Evolutionary conservation across 2,888 invertebrate species (phyloP).

Genomic region (Hipparchia semele): DNA sequence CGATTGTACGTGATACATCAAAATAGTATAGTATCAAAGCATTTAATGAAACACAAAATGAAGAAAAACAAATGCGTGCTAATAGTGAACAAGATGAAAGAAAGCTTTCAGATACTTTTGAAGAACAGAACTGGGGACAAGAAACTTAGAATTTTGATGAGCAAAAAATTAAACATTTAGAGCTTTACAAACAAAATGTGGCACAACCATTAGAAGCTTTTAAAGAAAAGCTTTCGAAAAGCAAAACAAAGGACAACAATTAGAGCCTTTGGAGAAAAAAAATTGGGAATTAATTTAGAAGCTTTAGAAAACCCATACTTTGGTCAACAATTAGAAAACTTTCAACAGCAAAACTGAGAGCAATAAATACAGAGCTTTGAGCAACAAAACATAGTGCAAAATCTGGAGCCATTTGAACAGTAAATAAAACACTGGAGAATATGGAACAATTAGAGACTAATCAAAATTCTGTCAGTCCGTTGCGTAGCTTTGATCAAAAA

Average conservation of each 20-base stretch:
- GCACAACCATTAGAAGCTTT: slow-evolving; percentile 33
- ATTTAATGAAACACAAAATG: background rate
- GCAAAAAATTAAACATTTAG: slow-evolving; percentile 8
- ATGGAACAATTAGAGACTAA: slow-evolving; percentile 31
- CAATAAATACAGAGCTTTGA: background rate
- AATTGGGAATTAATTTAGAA: slow-evolving; percentile 35
- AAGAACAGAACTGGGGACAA: slow-evolving; percentile 37
- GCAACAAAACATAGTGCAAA: slow-evolving; percentile 30
- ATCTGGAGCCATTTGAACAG: slow-evolving; percentile 40
- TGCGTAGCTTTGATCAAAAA: too few species aligned
- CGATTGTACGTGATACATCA: background rate
- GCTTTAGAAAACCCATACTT: slow-evolving; percentile 40
- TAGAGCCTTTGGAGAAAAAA: slow-evolving; percentile 11
- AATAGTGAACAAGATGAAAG: slow-evolving; percentile 8
- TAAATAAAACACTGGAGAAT: slow-evolving; percentile 23
- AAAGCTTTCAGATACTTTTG: slow-evolving; percentile 41
- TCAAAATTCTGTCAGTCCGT: slow-evolving; percentile 13
- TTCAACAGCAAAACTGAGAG: slow-evolving; percentile 23
- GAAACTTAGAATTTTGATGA: slow-evolving; percentile 38
- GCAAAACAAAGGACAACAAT: slow-evolving; percentile 19
- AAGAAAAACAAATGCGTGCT: background rate
- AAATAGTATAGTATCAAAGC: background rate
- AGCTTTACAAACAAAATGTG: slow-evolving; percentile 37
- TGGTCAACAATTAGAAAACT: slow-evolving; percentile 39
- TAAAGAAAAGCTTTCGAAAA: slow-evolving; percentile 35